A percentile compares a stretch with the other conserved stretches of the same genome.
phyloP scores from a whole-genome alignment of 2,797 vertebrate genomes.

The Scarus forsteni region DNA sequence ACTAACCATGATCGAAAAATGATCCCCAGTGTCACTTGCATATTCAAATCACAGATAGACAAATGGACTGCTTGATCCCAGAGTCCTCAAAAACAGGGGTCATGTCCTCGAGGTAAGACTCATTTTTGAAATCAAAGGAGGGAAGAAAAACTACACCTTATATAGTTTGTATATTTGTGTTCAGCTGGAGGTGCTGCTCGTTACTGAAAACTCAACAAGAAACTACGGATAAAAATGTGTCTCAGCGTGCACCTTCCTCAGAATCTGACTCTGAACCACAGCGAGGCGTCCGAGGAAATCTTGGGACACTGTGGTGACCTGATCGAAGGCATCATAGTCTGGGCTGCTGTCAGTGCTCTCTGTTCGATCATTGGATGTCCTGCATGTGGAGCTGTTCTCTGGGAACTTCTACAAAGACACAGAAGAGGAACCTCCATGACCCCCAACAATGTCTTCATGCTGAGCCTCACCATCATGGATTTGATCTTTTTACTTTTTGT shows the following conservation, averaged over 20 bases:
- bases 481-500: constrained; percentile 44
- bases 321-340: constrained; percentile 26
- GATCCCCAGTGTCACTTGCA: constrained; percentile 49
- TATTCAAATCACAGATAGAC: constrained; percentile 55
- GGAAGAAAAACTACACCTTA: too few relatives aligned
- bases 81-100: neutral
- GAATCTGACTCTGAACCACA: constrained; percentile 33
- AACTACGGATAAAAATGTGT: constrained; percentile 22
- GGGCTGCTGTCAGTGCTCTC: constrained; percentile 38
- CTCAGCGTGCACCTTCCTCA: constrained; percentile 4
- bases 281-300: neutral
- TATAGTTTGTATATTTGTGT: neutral
- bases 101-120: neutral
- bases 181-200: neutral
- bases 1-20: constrained; percentile 12
- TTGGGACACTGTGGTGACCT: constrained; percentile 23
- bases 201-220: neutral
- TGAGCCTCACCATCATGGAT: constrained; percentile 61
- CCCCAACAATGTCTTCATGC: constrained; percentile 62
- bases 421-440: constrained; percentile 15
- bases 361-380: constrained; percentile 55
- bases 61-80: neutral
- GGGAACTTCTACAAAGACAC: constrained; percentile 41
- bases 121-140: too few relatives aligned
- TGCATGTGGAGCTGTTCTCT: constrained; percentile 44